Conservation (phyloP, 1,140 invertebrate genomes). For the Cephus cinctus region DNA sequence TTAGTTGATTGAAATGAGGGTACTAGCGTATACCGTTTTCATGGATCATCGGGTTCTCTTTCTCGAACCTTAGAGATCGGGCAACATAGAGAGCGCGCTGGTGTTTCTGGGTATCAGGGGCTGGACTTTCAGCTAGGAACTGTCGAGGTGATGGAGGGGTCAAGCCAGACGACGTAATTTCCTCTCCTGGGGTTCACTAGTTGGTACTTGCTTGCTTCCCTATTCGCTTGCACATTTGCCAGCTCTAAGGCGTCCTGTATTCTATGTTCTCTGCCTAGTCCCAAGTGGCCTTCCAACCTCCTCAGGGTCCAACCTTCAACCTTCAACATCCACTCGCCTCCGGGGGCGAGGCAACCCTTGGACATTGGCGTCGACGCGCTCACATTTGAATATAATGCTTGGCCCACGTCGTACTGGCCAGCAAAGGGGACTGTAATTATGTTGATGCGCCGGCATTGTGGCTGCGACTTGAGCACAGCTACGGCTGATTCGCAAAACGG, state of each 20-base stretch:
- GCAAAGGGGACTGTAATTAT: constrained; percentile 51
- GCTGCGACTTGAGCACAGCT: not conserved
- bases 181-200: constrained; percentile 35
- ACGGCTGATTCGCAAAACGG: not conserved
- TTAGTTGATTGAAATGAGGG: too few species aligned
- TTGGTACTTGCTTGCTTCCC: constrained; percentile 21
- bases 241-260: too few species aligned
- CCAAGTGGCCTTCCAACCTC: constrained; percentile 8
- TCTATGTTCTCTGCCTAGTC: too few species aligned
- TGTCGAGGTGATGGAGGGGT: constrained; percentile 31
- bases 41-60: constrained; percentile 20
- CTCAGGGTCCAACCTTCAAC: constrained; percentile 30
- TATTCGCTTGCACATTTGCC: constrained; percentile 29
- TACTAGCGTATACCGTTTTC: too few species aligned
- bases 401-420: constrained; percentile 31
- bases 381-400: constrained; percentile 53
- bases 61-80: too few species aligned
- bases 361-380: constrained; percentile 36
- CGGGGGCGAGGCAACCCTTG: constrained; percentile 36
- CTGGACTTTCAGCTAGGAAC: constrained; percentile 21
- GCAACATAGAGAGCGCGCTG: too few species aligned
- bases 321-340: constrained; percentile 33
- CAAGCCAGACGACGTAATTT: constrained; percentile 47
- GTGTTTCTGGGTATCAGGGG: too few species aligned
- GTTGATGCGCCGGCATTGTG: constrained; percentile 47